Base-by-base conservation (phyloP, 30 jellyfish, hydroid and myxozoan species). In the Clytia hemisphaerica region DNA sequence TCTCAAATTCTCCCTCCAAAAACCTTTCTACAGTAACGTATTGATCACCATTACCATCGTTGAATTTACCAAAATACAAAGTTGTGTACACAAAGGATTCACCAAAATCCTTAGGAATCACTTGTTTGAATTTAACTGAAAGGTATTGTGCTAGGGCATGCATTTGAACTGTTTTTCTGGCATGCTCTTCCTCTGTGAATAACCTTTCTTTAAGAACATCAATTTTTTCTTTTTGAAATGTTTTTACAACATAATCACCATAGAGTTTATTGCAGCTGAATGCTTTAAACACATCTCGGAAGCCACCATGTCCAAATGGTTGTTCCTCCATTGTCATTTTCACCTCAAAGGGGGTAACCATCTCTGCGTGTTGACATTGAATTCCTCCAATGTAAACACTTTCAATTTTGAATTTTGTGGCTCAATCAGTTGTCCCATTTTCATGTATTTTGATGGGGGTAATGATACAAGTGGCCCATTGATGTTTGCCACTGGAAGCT, bases 271-370 rank as follows among this genome's bases (percentile, higher is more conserved):
- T 42, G 53, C 29, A 7, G 7, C 27, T 21, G 12, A 29, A 7
- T 7, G 79, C 79, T 38, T 67, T 67, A 36, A 7, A 46, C 29
- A 36, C 79, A 15, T 67, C 30, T 36, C 79, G 37, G 67, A 67
- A 67, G 31, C 67, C 79, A 6, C 79, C 79, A 19, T 45, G 46
- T 7, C 67, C 69, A 27, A 66, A 66, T 6, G 62, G 76, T 25
- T 37, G 19, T 28, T 37, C 70, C 12, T 40, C 42, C 26, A 66
- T 45, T 4, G 24, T 37, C 7, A 66, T 26, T 66, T 66, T 67
- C n/a, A 45, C 44, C 19, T 40, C 30, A 28, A 38, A 31, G 78
- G 78, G 9, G 45, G 38, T 28, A 47, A 19, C 21, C 48, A 66
- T 67, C 78, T 16, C 16, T 65, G 35, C 65, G 37, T 61, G 75